Base-by-base conservation (phyloP, 2,113 vertebrate genomes). In the Scartelaos histophorus region DNA sequence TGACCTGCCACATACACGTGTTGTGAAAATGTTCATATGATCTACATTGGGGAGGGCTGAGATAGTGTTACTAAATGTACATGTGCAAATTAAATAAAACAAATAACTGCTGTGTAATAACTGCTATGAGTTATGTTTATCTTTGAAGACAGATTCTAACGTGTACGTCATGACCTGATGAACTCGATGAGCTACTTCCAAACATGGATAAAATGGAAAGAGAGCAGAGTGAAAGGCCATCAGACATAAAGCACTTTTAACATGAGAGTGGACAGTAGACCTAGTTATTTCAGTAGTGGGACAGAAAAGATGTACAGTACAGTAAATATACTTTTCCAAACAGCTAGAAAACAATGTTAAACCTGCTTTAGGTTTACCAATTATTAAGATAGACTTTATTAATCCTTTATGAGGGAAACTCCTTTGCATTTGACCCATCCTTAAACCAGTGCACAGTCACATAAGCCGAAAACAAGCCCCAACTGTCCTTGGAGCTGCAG, bases 21-120 rank as follows among this genome's bases (percentile, higher is more conserved):
- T 87, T 80, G 79, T 82, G 78, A 76, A 82, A 78, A 71, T 85
- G 80, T 86, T 81, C 66, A 70, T 70, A 83, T 73, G 60, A 86
- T 75, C 56, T 13, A 67, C 74, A 77, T 38, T 70, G 75, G 70
- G 57, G 64, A 43, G 22, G 45, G 76, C 46, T 15, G 60, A 69
- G 60, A 65, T 70, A 72, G 66, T 46, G 64, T 83, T 85, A 67
- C 83, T 90, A 10, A 43, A 43, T 43, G 84, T 90, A 86, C 16
- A 81, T 89, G 88, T 87, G 73, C 82, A 68, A 74, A 78, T 75
- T 35, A 88, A 90, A 85, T 89, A 84, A 86, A 85, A 79, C 76
- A 79, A 69, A 74, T 45, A 13, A 82, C 76, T 81, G 77, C 82
- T 84, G 51, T 76, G 51, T 68, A 58, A 25, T 15, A 58, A 13